phyloP scores from a whole-genome alignment of 2,797 vertebrate species.

The Delichon dasypus region DNA sequence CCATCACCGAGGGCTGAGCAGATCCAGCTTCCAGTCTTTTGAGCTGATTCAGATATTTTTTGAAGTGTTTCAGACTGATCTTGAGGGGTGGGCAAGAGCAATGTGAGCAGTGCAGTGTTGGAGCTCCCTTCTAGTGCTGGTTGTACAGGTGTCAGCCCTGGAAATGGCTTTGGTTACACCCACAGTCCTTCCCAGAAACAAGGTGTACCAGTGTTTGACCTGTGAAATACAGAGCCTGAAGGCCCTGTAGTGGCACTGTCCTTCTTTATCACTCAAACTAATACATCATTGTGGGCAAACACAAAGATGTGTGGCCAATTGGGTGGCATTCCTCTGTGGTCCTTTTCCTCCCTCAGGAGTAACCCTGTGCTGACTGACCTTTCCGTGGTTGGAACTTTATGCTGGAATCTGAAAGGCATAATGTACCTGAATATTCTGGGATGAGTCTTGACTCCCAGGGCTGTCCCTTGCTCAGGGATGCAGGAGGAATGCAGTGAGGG shows the following conservation, averaged over 20 bases:
- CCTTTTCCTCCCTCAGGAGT: not conserved
- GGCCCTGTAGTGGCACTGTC: not conserved
- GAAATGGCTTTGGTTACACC: not conserved
- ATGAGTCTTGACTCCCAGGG: not conserved
- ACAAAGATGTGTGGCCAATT: not conserved
- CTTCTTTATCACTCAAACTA: not conserved
- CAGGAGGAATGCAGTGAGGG: not conserved
- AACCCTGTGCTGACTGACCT: not conserved
- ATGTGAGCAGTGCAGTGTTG: not conserved
- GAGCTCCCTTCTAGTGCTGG: not conserved
- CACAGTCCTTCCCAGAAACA: not conserved
- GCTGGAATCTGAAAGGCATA: not conserved
- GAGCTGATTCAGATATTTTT: conserved; percentile 26
- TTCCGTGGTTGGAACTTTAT: not conserved
- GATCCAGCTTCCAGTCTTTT: conserved; percentile 38
- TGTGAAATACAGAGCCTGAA: not conserved
- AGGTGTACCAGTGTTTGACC: not conserved
- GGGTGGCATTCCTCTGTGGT: not conserved
- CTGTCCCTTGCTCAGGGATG: not conserved
- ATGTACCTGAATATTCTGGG: not conserved
- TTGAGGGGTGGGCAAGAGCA: not conserved
- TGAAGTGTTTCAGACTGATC: not conserved
- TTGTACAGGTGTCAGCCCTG: not conserved
- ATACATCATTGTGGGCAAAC: not conserved
- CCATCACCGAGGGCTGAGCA: not conserved